Evolutionary conservation across 2,113 vertebrate species (phyloP).

Genomic region (Macquaria australasica): DNA sequence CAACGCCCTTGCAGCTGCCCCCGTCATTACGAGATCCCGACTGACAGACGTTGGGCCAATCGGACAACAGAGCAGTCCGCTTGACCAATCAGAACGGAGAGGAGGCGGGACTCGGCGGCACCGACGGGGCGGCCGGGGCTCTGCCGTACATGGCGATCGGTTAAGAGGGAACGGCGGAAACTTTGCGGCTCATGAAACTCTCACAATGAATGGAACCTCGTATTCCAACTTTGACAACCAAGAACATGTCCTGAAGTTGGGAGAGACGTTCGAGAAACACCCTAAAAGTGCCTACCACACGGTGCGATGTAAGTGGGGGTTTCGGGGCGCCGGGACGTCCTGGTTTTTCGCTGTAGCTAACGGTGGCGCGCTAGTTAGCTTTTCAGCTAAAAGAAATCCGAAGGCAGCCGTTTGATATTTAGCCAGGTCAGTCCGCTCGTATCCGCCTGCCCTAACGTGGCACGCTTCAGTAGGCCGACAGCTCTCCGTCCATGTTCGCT

Average conservation of each 20-base stretch:
- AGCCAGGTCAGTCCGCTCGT: neutral
- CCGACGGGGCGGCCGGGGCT: slow-evolving; percentile 36
- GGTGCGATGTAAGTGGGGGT: slow-evolving; percentile 96
- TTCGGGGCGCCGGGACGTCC: no score
- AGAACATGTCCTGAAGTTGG: slow-evolving; percentile 92
- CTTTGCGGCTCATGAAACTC: slow-evolving; percentile 67
- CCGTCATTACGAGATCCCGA: slow-evolving; percentile 41
- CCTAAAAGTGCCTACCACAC: slow-evolving; percentile 95
- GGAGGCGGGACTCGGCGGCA: slow-evolving; percentile 46
- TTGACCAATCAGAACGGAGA: slow-evolving; percentile 67
- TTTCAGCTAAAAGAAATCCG: slow-evolving; percentile 29
- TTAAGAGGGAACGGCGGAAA: slow-evolving; percentile 70
- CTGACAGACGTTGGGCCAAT: slow-evolving; percentile 54
- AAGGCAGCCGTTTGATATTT: slow-evolving; percentile 14
- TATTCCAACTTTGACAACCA: slow-evolving; percentile 89
- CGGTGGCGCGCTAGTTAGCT: slow-evolving; percentile 71
- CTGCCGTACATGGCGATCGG: slow-evolving; percentile 73
- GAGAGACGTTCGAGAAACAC: slow-evolving; percentile 93
- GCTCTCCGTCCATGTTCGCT: accelerated
- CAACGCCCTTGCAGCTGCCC: neutral
- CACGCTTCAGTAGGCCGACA: accelerated
- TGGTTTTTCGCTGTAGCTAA: slow-evolving; percentile 46
- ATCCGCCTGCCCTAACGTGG: accelerated
- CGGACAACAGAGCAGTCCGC: neutral
- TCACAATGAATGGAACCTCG: slow-evolving; percentile 89